Conservation (phyloP, 2,888 invertebrate genomes). For the Campaea margaritaria region DNA sequence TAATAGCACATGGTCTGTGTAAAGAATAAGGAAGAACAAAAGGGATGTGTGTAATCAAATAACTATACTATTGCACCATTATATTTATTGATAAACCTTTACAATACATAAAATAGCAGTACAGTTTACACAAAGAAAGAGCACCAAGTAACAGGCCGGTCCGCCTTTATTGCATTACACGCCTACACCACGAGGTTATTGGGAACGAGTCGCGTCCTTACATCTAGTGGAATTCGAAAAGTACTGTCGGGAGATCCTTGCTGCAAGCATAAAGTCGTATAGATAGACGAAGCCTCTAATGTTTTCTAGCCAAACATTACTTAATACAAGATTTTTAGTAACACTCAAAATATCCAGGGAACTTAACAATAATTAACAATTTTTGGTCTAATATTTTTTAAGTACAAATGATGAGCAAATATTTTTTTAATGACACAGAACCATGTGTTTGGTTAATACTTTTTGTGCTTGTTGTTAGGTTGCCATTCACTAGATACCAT, state of each 20-base stretch:
- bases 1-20: slow-evolving; percentile 57
- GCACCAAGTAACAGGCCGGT: slow-evolving; percentile 31
- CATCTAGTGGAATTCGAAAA: slow-evolving; percentile 15
- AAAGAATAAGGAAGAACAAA: slow-evolving; percentile 39
- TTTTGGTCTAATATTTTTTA: slow-evolving; percentile 35
- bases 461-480: not conserved
- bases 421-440: slow-evolving; percentile 49
- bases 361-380: slow-evolving; percentile 45
- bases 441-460: slow-evolving; percentile 45
- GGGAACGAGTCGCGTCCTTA: slow-evolving; percentile 19
- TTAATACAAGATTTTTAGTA: slow-evolving; percentile 13
- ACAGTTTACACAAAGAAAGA: slow-evolving; percentile 18
- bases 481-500: slow-evolving; percentile 3
- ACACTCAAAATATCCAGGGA: slow-evolving; percentile 9
- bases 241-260: slow-evolving; percentile 2
- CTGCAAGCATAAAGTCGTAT: slow-evolving; percentile 11
- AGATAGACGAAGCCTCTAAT: slow-evolving; percentile 8
- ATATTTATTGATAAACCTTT: slow-evolving; percentile 36
- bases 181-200: not conserved
- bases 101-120: slow-evolving; percentile 24
- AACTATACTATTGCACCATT: slow-evolving; percentile 42
- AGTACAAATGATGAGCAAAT: slow-evolving; percentile 44
- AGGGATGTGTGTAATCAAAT: slow-evolving; percentile 47
- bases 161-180: slow-evolving; percentile 16
- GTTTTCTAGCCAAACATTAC: slow-evolving; percentile 5